Conservation (phyloP, 2,797 vertebrate genomes). For the Poeciliopsis turneri region DNA sequence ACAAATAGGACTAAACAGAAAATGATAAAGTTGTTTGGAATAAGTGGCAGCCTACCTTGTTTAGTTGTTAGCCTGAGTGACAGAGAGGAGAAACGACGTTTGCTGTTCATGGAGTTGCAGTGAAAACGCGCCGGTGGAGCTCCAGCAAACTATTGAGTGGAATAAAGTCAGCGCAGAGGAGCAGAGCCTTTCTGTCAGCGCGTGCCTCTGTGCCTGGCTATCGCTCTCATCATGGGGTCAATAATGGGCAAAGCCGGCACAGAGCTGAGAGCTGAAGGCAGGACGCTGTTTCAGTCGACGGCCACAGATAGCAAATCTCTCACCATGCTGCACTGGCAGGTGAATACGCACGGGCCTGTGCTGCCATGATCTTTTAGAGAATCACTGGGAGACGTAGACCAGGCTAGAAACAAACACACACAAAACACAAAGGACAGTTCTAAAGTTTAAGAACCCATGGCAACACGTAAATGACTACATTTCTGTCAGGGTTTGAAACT, state of each 20-base stretch:
- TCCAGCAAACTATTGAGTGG: constrained; percentile 39
- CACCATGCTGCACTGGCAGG: constrained; percentile 24
- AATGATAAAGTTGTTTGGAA: not conserved
- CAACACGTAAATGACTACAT: too few relatives aligned
- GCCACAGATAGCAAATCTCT: constrained; percentile 39
- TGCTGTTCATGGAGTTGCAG: constrained; percentile 46
- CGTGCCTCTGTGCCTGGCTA: constrained; percentile 24
- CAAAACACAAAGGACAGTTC: not conserved
- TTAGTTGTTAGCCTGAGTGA: constrained; percentile 50
- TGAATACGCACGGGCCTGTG: constrained; percentile 40
- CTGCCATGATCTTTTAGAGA: not conserved
- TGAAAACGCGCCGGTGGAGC: constrained; percentile 62
- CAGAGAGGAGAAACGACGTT: constrained; percentile 39
- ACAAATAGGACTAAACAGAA: not conserved
- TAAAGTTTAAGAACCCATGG: not conserved
- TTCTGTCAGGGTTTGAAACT: too few relatives aligned
- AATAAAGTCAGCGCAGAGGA: constrained; percentile 42
- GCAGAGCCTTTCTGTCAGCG: constrained; percentile 36
- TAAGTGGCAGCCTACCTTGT: constrained; percentile 57
- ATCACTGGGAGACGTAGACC: not conserved
- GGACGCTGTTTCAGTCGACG: constrained; percentile 44
- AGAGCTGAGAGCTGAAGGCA: constrained; percentile 63
- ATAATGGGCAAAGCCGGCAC: constrained; percentile 65
- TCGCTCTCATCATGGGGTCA: constrained; percentile 61
- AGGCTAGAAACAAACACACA: not conserved